Evolutionary conservation across 1,140 invertebrate species (phyloP), one percentile per base, ranked within the genome.

Genomic region (Laodelphax striatellus): DNA sequence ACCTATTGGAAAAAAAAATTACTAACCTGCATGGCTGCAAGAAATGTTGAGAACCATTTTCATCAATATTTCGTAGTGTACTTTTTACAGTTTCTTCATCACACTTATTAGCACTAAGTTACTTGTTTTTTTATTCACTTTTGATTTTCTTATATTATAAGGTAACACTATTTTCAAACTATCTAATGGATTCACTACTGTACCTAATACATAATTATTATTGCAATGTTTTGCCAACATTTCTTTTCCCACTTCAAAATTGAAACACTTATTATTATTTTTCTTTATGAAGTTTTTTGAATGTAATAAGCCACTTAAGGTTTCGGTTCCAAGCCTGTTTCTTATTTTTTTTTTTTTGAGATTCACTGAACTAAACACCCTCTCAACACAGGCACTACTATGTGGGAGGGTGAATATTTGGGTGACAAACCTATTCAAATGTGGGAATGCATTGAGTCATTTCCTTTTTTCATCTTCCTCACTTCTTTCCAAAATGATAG

Each of bases 361-460:
- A 58, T 65, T 65, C 6, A 65, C 43, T 43, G 58, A 57, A 14
- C 38, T 52, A 28, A 65, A 65, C 14, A 64, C 44, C n/a, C 60
- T 24, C 44, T 64, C 60, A 54, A 62, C 58, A 11, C 58, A 59
- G 6, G 60, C 60, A 55, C 62, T 65, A 6, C 62, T 46, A 60
- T 64, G 62, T 5, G 64, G 62, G 5, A 64, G 53, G n/a, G 62
- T 55, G 55, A 66, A 57, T 28, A 58, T 31, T 53, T 66, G 55
- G 4, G 63, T 22, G 19, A 62, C 66, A 41, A 61, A 55, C 17
- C 2, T 8, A 24, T 28, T 28, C 13, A 61, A 38, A n/a, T 16
- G 1, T 57, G 16, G n/a, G 28, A 61, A 61, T 5, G 24, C 16
- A 2, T n/a, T 46, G 43, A 22, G 22, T 42, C 54, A 17, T 38